These are phyloP conservation scores for Drosophila fulvimacula DNA, from an alignment of 2,888 invertebrate genomes.

Conservation along the genomic window DNA sequence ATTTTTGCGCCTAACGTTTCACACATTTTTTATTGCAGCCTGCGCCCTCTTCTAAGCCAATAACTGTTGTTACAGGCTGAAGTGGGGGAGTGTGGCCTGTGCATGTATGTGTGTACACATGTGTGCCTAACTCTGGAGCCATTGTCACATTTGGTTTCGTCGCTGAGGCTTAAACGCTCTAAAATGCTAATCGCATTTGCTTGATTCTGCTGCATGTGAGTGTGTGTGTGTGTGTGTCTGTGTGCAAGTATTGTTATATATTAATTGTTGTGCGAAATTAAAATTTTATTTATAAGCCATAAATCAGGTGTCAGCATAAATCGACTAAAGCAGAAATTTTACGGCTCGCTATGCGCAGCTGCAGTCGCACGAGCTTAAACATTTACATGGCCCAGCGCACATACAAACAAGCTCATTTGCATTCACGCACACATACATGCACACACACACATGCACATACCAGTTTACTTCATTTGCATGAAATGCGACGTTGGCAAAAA, in stretches of 20 bases:
- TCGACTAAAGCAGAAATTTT: conserved; percentile 31
- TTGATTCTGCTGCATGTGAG: conserved; percentile 46
- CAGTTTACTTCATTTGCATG: conserved; percentile 72
- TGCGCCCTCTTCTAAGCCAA: conserved; percentile 7
- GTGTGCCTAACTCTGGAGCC: conserved; percentile 15
- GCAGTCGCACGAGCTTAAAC: conserved; percentile 42
- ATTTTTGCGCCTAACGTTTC: conserved; percentile 50
- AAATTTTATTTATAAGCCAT: conserved; percentile 66
- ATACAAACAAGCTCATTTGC: conserved; percentile 57
- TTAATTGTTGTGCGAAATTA: conserved; percentile 64
- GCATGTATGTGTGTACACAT: neutral
- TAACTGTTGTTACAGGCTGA: conserved; percentile 15
- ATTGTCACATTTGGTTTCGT: conserved; percentile 43
- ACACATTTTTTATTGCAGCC: conserved; percentile 20
- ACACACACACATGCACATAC: conserved; percentile 17
- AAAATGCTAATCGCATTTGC: conserved; percentile 76
- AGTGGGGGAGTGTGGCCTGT: neutral
- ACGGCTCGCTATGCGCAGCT: conserved; percentile 26
- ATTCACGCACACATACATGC: conserved; percentile 42
- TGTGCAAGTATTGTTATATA: conserved; percentile 46
- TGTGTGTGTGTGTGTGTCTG: conserved; percentile 11
- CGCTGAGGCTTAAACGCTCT: conserved; percentile 64
- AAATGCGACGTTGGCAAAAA: conserved; percentile 57
- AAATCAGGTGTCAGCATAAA: conserved; percentile 56
- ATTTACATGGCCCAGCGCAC: conserved; percentile 50